These are phyloP conservation scores for Heliopora coerulea DNA, from an alignment of 92 coral and sea anemone species.

Conservation along the genomic window DNA sequence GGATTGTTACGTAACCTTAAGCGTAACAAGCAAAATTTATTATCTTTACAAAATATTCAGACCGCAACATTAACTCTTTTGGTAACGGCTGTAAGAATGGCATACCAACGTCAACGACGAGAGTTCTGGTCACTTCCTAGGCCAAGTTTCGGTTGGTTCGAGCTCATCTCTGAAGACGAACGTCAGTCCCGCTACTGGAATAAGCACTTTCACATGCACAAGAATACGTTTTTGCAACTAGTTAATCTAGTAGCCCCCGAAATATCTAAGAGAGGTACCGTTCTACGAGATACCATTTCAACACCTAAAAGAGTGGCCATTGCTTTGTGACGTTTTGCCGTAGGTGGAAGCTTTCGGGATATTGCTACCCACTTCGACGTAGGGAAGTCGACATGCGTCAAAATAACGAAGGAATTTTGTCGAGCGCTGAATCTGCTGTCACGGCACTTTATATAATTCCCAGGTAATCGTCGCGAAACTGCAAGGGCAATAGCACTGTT, in stretches of 20 bases:
- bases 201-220: conserved; percentile 61
- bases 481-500: conserved; percentile 53
- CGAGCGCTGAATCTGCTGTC: conserved; percentile 35
- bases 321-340: conserved; percentile 31
- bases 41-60: background rate
- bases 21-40: background rate
- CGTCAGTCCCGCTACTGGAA: conserved; percentile 63
- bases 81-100: background rate
- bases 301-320: conserved; percentile 37
- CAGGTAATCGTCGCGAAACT: conserved; percentile 57
- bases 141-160: conserved; percentile 56
- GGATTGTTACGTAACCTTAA: background rate
- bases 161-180: conserved; percentile 45
- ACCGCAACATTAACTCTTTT: conserved; percentile 2
- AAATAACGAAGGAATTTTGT: conserved; percentile 44
- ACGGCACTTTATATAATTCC: conserved; percentile 45
- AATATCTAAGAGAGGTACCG: conserved; percentile 33
- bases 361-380: conserved; percentile 41
- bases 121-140: conserved; percentile 49
- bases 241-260: conserved; percentile 52
- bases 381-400: conserved; percentile 43
- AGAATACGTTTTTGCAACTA: conserved; percentile 53
- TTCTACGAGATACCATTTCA: conserved; percentile 31
- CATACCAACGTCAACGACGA: background rate
- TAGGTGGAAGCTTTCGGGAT: conserved; percentile 34